Evolutionary conservation across 2,797 vertebrate species (phyloP), one percentile per base, ranked within the genome.

Genomic region (Atherinosoma microstoma): DNA sequence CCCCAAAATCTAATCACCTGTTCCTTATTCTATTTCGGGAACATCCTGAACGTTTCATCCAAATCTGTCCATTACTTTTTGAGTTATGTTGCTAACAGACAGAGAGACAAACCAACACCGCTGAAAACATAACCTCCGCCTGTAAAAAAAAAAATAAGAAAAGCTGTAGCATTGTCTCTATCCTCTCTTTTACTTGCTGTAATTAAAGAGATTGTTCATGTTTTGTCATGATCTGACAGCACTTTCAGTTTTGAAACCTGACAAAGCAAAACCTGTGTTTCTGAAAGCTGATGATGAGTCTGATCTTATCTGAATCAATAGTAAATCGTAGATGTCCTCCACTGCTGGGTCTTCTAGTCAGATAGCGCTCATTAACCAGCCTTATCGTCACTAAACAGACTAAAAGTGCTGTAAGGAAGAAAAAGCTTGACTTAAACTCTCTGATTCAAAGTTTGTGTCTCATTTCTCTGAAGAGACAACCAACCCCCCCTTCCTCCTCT

Each of bases 221-320:
- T 77, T 60, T 57, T 66, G 68, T 75, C 32, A 36, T 54, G 64
- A 70, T 45, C 67, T 67, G 77, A 64, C 56, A 56, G 36, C 36
- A 29, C 60, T 67, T 71, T 71, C 61, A 72, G 64, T 69, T 64
- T 53, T 70, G 68, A 67, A 70, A 67, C 66, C 73, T 71, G 63
- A 74, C 69, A 59, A 64, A 57, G 53, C 18, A 78, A 77, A 83
- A 75, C 57, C 15, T 69, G 32, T 75, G 58, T 64, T 70, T 64
- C 73, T 85, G 64, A 12, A 24, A 78, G 64, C 75, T 71, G 53
- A 22, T 58, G 70, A 85, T 80, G 58, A 78, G 71, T 86, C 22
- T 45, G 67, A 76, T 78, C 83, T 84, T 85, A 87, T 90, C 89
- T 47, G 76, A 89, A 92, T 91, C 87, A 79, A 91, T 85, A 83